Evolutionary conservation across 2,888 invertebrate genomes (phyloP).

Genomic region (Meghimatium bilineatum): DNA sequence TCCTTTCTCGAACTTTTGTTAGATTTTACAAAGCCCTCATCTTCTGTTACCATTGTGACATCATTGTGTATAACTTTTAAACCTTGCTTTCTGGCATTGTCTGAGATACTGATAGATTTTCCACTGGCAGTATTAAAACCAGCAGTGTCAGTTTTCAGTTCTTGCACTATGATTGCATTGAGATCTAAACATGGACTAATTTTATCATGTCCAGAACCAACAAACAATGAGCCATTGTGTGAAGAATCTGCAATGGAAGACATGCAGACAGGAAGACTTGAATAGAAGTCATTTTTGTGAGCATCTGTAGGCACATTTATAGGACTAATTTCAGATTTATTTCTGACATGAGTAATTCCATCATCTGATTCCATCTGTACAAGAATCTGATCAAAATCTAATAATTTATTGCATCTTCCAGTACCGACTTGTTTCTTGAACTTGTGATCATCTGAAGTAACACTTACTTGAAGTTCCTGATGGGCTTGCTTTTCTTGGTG

Average conservation of each 20-base stretch:
- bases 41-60: background rate
- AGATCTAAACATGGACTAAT: background rate
- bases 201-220: background rate
- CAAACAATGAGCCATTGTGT: background rate
- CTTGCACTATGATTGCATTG: background rate
- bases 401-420: background rate
- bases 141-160: background rate
- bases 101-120: slow-evolving; percentile 11
- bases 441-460: background rate
- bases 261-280: background rate
- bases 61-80: background rate
- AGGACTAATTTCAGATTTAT: too few relatives aligned
- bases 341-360: too few relatives aligned
- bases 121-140: slow-evolving; percentile 40
- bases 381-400: background rate
- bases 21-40: background rate
- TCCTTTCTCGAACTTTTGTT: background rate
- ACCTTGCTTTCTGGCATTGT: slow-evolving; percentile 13
- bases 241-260: background rate
- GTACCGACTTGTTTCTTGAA: too few relatives aligned
- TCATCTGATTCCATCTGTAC: background rate
- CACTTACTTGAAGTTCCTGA: background rate
- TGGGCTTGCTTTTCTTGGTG: background rate
- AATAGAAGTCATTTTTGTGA: background rate
- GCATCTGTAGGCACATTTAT: background rate